Evolutionary conservation across 2,113 vertebrate genomes (phyloP).

Genomic region (Mastomys natalensis): DNA sequence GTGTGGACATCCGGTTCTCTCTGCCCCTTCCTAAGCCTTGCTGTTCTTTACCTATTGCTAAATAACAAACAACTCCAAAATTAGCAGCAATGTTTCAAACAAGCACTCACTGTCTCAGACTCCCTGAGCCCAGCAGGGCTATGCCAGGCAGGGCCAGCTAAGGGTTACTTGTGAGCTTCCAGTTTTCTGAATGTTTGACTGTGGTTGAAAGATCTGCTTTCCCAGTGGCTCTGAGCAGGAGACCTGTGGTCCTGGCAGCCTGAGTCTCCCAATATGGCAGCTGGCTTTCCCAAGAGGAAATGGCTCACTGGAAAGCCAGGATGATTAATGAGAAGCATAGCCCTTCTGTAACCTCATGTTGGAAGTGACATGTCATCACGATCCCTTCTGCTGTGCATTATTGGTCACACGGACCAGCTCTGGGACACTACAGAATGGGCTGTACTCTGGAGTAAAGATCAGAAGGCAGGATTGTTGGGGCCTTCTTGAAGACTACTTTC

Average conservation of each 20-base stretch:
- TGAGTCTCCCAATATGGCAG: background rate
- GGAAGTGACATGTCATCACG: background rate
- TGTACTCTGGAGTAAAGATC: background rate
- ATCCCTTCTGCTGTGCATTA: background rate
- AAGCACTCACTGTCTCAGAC: background rate
- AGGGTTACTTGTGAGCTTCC: background rate
- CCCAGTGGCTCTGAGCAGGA: background rate
- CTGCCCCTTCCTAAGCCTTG: background rate
- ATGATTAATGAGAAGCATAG: background rate
- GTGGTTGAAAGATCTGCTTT: background rate
- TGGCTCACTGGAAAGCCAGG: background rate
- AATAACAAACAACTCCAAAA: background rate
- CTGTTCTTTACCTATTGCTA: background rate
- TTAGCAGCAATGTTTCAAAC: background rate
- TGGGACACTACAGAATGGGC: background rate
- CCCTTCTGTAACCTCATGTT: background rate
- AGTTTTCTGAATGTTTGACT: background rate
- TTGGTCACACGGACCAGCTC: background rate
- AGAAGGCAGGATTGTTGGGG: background rate
- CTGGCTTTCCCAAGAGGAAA: background rate
- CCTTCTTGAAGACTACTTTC: background rate
- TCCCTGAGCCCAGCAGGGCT: background rate
- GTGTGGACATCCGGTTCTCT: background rate
- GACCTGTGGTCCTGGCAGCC: background rate
- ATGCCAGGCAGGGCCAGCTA: too few species aligned